Base-by-base conservation (phyloP, 2,888 invertebrate species). In the Mimas tiliae region DNA sequence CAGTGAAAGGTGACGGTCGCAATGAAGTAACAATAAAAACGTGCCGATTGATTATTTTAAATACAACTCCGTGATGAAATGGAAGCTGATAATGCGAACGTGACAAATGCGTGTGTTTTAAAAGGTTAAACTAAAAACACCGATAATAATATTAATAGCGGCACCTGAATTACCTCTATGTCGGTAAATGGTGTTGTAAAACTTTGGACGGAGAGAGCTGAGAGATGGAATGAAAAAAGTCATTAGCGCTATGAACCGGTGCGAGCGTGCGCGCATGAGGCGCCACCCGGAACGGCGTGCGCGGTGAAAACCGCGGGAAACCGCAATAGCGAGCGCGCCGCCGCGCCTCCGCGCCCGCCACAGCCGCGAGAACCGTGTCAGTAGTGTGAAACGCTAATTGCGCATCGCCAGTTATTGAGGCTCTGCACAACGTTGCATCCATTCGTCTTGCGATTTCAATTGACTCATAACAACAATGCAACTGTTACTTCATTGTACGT, bases 371-470 rank as follows among this genome's bases (percentile, higher is more conserved):
- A 93, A 93, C 90, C 92, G 92, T 93, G 93, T 93, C 92, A 93
- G 90, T 93, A 91, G 93, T 91, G 92, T 91, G 90, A 91, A 91
- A 90, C 88, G 87, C 88, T 92, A 92, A 91, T 92, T 91, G 87
- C 89, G 81, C 79, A 77, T 80, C 78, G 84, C 84, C 81, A 87
- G 83, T 85, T 82, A 85, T 84, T 81, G 82, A 82, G 79, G 78
- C 80, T 78, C 74, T 83, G 79, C 78, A 81, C 86, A 83, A 81
- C 76, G 79, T 79, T 78, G 75, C 79, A 74, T 70, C 65, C 66
- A 69, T 76, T 76, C 75, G 76, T 76, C 77, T 80, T 74, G 74
- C 73, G 69, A 75, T 67, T 72, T 75, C 72, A 74, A 74, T 76
- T 74, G 73, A 75, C 80, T 72, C 75, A 27, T 27, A 72, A 47